phyloP scores from a whole-genome alignment of 1,140 invertebrate genomes.

The Popillia japonica region DNA sequence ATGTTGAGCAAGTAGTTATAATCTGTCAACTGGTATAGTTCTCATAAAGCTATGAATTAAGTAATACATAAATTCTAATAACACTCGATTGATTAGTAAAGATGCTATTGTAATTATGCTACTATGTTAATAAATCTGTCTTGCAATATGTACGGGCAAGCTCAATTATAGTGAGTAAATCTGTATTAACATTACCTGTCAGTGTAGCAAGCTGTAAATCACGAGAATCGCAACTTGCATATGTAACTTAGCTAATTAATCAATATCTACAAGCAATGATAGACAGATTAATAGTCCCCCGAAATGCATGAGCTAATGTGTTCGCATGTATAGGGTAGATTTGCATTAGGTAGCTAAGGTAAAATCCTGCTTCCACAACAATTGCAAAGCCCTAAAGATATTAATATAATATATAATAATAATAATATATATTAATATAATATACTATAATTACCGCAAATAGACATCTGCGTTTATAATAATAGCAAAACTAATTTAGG shows the following conservation, averaged over 20 bases:
- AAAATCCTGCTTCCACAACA: no score
- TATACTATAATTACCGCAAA: no score
- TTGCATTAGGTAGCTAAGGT: no score
- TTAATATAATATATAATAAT: no score
- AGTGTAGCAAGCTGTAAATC: conserved; percentile 16
- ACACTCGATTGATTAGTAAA: not conserved
- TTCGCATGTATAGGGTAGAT: not conserved
- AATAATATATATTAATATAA: no score
- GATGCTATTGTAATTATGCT: not conserved
- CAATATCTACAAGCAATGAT: conserved; percentile 26
- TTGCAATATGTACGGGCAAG: not conserved
- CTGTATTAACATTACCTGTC: conserved; percentile 28
- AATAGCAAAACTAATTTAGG: no score
- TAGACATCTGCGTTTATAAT: no score
- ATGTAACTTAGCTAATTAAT: conserved; percentile 32
- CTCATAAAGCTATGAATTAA: no score
- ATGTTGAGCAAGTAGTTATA: no score
- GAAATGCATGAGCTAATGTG: conserved; percentile 4
- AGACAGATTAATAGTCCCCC: conserved; percentile 26
- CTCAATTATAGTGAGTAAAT: conserved; percentile 26
- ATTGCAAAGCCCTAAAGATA: no score
- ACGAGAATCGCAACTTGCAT: conserved; percentile 20
- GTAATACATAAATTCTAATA: not conserved
- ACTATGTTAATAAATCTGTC: not conserved
- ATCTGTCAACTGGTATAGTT: no score